phyloP scores from a whole-genome alignment of 2,888 invertebrate species.

The Ceramica pisi region DNA sequence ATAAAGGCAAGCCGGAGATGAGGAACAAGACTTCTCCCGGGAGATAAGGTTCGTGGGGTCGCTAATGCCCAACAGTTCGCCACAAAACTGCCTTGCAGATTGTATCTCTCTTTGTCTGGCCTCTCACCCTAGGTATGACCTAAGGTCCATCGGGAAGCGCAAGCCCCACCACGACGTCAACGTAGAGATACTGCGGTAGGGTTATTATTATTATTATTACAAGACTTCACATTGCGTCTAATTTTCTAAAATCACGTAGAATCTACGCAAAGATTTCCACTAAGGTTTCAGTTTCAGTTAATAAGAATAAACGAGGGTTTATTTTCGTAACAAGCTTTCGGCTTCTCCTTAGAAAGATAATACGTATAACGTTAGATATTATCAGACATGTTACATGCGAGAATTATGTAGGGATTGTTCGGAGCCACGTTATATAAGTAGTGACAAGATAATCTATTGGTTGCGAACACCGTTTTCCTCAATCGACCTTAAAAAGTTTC shows the following conservation, averaged over 20 bases:
- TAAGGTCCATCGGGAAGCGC: too few species aligned
- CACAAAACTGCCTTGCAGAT: too few species aligned
- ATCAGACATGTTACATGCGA: conserved; percentile 52
- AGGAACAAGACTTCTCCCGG: too few species aligned
- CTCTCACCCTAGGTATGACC: too few species aligned
- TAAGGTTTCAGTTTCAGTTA: conserved; percentile 37
- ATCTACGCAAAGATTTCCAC: conserved; percentile 27
- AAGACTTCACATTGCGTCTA: conserved; percentile 11
- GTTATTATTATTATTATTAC: too few species aligned
- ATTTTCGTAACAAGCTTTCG: conserved; percentile 46
- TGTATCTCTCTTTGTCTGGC: too few species aligned
- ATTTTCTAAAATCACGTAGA: conserved; percentile 8
- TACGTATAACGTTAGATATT: conserved; percentile 50
- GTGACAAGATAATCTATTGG: conserved; percentile 63
- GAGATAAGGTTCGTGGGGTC: too few species aligned
- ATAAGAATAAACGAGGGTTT: conserved; percentile 39
- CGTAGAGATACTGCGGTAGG: too few species aligned
- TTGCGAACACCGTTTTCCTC: conserved; percentile 58
- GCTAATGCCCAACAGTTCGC: too few species aligned
- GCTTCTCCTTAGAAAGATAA: conserved; percentile 38
- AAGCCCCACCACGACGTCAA: too few species aligned
- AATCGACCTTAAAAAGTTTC: conserved; percentile 48
- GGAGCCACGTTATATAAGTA: conserved; percentile 47
- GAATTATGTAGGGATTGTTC: conserved; percentile 53
- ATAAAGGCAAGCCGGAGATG: too few species aligned